Evolutionary conservation across 2,113 vertebrate species (phyloP).

Genomic region (Illadopsis cleaveri): DNA sequence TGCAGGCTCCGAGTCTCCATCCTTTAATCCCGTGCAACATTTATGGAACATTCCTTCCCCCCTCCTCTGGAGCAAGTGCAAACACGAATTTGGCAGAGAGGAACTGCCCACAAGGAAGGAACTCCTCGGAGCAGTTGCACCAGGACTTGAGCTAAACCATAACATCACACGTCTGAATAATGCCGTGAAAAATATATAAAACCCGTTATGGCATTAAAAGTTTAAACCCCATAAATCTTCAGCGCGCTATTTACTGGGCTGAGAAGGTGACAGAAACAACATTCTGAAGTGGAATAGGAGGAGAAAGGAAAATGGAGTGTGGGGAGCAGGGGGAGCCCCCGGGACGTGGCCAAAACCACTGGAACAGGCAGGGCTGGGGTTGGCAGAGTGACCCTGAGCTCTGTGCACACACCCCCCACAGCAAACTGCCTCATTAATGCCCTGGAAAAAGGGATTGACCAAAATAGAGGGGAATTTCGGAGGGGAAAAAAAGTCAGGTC

Average conservation of each 20-base stretch:
- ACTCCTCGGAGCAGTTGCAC: neutral
- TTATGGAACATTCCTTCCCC: constrained; percentile 42
- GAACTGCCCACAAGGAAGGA: constrained; percentile 17
- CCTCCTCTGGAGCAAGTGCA: constrained; percentile 45
- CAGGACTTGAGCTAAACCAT: constrained; percentile 36
- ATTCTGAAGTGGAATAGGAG: constrained; percentile 30
- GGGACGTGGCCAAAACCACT: neutral
- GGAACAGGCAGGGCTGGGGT: neutral
- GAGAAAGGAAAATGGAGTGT: neutral
- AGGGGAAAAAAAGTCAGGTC: fast-evolving
- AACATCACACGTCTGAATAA: constrained; percentile 53
- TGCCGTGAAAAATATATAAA: neutral
- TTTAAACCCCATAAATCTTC: constrained; percentile 39
- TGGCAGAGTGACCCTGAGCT: neutral
- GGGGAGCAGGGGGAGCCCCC: neutral
- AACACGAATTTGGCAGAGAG: constrained; percentile 25
- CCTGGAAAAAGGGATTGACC: neutral
- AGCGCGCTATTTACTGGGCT: neutral
- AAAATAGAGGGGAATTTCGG: neutral
- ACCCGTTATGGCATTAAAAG: neutral
- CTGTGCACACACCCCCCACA: neutral
- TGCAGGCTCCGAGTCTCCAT: neutral
- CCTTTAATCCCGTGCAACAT: constrained; percentile 17
- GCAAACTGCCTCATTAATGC: neutral
- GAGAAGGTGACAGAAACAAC: constrained; percentile 65